Percentiles rank a stretch among this genome's conserved stretches.
Conservation (phyloP, 1,140 invertebrate genomes). For the Drosophila obscura region DNA sequence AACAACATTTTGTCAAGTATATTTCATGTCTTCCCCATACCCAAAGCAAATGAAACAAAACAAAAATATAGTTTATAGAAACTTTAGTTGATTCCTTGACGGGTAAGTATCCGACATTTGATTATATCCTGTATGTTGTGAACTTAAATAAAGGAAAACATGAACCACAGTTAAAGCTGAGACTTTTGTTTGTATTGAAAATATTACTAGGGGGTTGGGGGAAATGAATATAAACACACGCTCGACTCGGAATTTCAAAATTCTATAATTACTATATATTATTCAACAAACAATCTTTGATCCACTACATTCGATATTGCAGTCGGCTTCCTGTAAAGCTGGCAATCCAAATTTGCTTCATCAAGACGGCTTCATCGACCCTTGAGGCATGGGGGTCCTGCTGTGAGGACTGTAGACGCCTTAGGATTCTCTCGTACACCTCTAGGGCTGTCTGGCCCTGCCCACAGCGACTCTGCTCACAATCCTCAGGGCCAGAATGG, state of each 20-base stretch:
- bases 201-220: no score
- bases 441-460: slow-evolving; percentile 41
- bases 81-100: no score
- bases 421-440: slow-evolving; percentile 57
- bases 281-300: slow-evolving; percentile 16
- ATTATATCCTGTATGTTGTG: no score
- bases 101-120: no score
- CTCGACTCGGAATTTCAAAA: neutral
- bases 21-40: neutral
- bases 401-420: neutral
- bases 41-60: no score
- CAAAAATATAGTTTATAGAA: no score
- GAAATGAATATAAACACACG: neutral
- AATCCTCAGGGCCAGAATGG: slow-evolving; percentile 11
- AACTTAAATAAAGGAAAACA: no score
- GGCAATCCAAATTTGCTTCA: slow-evolving; percentile 64
- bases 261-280: neutral
- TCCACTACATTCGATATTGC: slow-evolving; percentile 48
- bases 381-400: neutral
- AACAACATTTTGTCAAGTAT: slow-evolving; percentile 5
- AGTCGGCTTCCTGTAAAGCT: slow-evolving; percentile 56
- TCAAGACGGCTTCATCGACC: slow-evolving; percentile 2
- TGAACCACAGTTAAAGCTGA: no score
- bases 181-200: no score
- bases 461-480: slow-evolving; percentile 54